These are phyloP conservation scores for Prinia subflava DNA, from an alignment of 2,113 vertebrate species.

Conservation along the genomic window DNA sequence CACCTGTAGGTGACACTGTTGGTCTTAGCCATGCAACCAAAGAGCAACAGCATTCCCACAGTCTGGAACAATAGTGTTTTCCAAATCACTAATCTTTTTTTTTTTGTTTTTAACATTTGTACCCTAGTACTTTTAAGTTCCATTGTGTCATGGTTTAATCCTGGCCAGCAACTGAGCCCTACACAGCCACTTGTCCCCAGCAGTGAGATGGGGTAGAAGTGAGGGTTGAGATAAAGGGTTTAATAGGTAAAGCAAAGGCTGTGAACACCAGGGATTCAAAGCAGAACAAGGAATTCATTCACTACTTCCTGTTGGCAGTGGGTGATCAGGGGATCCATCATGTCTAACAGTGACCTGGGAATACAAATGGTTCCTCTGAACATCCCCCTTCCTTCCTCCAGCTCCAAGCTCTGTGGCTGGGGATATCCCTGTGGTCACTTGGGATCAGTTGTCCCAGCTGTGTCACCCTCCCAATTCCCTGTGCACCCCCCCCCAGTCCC, in stretches of 20 bases:
- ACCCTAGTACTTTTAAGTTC: not conserved
- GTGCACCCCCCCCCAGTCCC: not conserved
- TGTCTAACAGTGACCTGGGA: not conserved
- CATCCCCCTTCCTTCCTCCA: rapidly evolving
- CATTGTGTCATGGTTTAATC: not conserved
- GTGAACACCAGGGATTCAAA: not conserved
- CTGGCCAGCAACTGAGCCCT: not conserved
- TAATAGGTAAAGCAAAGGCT: not conserved
- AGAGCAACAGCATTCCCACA: not conserved
- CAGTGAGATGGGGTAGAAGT: not conserved
- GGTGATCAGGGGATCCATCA: not conserved
- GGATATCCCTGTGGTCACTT: not conserved
- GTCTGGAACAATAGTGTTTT: constrained; percentile 33
- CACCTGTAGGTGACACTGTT: constrained; percentile 74
- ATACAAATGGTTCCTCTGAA: not conserved
- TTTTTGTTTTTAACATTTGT: not conserved
- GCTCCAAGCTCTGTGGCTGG: not conserved
- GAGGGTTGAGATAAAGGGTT: not conserved
- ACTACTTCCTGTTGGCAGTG: not conserved
- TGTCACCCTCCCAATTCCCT: not conserved
- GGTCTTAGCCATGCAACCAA: constrained; percentile 29
- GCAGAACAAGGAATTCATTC: not conserved
- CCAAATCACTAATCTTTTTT: constrained; percentile 16
- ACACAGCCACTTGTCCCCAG: not conserved
- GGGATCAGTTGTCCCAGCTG: not conserved